These are phyloP conservation scores for Drosophila koepferae DNA, from an alignment of 2,888 invertebrate genomes.

Conservation along the genomic window DNA sequence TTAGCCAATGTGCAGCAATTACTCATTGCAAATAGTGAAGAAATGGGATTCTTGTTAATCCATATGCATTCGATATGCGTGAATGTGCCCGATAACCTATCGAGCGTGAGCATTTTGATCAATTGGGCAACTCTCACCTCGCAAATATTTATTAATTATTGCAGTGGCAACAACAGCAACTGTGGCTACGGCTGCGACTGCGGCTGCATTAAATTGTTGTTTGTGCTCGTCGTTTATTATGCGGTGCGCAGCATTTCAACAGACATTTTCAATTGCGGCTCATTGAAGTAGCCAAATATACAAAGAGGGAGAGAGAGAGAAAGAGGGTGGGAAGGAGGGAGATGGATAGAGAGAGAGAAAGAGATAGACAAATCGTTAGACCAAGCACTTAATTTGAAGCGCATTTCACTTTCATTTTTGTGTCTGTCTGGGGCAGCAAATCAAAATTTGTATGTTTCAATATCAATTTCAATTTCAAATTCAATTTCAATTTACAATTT, in stretches of 20 bases:
- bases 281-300: constrained; percentile 65
- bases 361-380: constrained; percentile 24
- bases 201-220: constrained; percentile 53
- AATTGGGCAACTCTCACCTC: constrained; percentile 61
- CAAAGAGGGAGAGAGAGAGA: neutral
- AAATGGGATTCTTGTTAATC: constrained; percentile 11
- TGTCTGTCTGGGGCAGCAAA: constrained; percentile 40
- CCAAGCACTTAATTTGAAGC: constrained; percentile 71
- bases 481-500: constrained; percentile 59
- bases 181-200: constrained; percentile 14
- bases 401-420: constrained; percentile 78
- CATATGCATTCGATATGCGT: constrained; percentile 15
- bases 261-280: constrained; percentile 74
- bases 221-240: constrained; percentile 62
- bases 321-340: neutral
- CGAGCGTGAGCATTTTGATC: constrained; percentile 47
- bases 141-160: constrained; percentile 70
- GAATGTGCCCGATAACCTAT: constrained; percentile 43
- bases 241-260: constrained; percentile 70
- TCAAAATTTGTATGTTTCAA: constrained; percentile 55
- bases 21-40: neutral
- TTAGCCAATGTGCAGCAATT: neutral
- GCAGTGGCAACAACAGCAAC: constrained; percentile 35
- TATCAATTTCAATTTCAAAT: constrained; percentile 65
- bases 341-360: neutral